Evolutionary conservation across 2,888 invertebrate genomes (phyloP).

Genomic region (Pteria penguin): DNA sequence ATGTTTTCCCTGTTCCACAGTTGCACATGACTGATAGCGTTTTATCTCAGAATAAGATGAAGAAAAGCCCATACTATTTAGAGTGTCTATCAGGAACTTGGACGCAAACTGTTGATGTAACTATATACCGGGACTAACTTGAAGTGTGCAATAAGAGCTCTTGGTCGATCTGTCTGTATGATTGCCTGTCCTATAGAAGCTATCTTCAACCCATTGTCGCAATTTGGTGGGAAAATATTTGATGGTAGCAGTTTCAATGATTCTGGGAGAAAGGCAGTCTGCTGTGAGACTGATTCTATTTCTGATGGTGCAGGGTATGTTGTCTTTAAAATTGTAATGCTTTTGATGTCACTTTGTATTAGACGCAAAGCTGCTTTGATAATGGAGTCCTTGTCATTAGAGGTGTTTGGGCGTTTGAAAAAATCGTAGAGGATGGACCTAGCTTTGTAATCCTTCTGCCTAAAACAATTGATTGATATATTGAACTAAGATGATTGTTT

Average conservation of each 20-base stretch:
- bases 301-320: background rate
- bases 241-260: background rate
- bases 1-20: background rate
- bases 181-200: background rate
- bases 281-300: background rate
- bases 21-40: slow-evolving; percentile 40
- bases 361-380: background rate
- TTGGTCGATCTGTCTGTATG: background rate
- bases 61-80: slow-evolving; percentile 53
- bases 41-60: slow-evolving; percentile 47
- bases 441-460: no score
- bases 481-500: no score
- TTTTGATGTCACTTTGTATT: background rate
- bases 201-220: background rate
- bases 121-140: slow-evolving; percentile 31
- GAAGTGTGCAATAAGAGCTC: background rate
- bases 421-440: background rate
- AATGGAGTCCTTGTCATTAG: background rate
- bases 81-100: slow-evolving; percentile 53
- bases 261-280: background rate
- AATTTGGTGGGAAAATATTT: background rate
- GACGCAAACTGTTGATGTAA: slow-evolving; percentile 50
- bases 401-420: background rate
- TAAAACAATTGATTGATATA: no score
- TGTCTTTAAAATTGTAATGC: background rate